A percentile compares a stretch with the other conserved stretches of the same genome.
These are phyloP conservation scores for Ditylenchus weischeri DNA, from an alignment of 2,888 invertebrate species.

Conservation along the genomic window DNA sequence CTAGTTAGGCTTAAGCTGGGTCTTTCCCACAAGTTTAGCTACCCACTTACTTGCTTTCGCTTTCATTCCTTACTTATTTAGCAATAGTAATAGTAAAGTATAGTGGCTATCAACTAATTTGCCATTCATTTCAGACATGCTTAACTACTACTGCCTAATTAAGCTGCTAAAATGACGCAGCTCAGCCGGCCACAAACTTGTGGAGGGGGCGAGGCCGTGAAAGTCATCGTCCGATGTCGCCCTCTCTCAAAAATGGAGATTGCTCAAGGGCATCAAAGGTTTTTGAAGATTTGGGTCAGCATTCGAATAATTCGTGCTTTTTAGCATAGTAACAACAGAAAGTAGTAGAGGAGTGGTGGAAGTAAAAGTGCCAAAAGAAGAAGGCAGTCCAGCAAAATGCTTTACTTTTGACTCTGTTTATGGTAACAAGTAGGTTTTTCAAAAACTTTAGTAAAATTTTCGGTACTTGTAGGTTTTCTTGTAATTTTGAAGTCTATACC, in stretches of 20 bases:
- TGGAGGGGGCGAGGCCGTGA: slow-evolving; percentile 66
- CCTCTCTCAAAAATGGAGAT: slow-evolving; percentile 86
- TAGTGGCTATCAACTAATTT: too few relatives aligned
- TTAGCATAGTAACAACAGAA: slow-evolving; percentile 76
- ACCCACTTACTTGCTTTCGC: too few relatives aligned
- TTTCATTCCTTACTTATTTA: too few relatives aligned
- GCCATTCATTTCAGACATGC: too few relatives aligned
- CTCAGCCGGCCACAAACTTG: slow-evolving; percentile 12
- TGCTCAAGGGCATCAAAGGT: slow-evolving; percentile 69
- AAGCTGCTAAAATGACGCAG: not conserved
- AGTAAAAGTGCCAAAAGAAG: slow-evolving; percentile 77
- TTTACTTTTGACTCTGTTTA: slow-evolving; percentile 98
- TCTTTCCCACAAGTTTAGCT: too few relatives aligned
- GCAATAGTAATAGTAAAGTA: too few relatives aligned
- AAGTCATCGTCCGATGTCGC: slow-evolving; percentile 92
- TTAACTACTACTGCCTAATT: too few relatives aligned
- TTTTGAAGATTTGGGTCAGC: slow-evolving; percentile 26
- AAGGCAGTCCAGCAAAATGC: slow-evolving; percentile 70
- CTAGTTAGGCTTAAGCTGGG: too few relatives aligned
- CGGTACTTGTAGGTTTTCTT: not conserved
- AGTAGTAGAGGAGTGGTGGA: slow-evolving; percentile 84
- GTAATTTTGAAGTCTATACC: not conserved
- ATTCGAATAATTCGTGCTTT: slow-evolving; percentile 23
- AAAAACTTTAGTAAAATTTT: not conserved
- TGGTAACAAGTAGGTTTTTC: slow-evolving; percentile 70